Evolutionary conservation across 2,797 vertebrate species (phyloP).

Genomic region (Gallinago stenura): DNA sequence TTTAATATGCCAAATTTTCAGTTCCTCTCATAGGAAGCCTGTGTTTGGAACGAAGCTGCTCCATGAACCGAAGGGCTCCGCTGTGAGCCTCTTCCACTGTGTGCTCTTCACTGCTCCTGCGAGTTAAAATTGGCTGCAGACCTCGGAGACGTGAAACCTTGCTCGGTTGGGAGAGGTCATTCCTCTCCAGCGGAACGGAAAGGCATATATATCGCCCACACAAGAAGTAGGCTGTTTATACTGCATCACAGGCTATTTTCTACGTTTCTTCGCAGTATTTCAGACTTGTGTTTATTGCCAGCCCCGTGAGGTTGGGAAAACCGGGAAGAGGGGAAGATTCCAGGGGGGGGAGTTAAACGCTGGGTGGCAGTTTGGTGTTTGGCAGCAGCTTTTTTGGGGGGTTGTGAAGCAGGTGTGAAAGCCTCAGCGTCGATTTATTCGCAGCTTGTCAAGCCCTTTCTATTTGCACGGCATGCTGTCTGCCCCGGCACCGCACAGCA

Average conservation of each 20-base stretch:
- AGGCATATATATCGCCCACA: conserved; percentile 45
- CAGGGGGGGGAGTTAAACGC: conserved; percentile 10
- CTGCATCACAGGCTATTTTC: neutral
- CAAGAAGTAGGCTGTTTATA: neutral
- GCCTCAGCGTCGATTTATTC: neutral
- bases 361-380: neutral
- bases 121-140: conserved; percentile 26
- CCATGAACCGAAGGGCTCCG: neutral
- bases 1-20: neutral
- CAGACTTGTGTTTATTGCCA: neutral
- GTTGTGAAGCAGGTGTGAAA: neutral
- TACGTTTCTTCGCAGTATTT: neutral
- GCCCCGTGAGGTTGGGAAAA: neutral
- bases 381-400: neutral
- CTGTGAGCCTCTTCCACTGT: neutral
- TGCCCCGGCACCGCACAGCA: fast-evolving
- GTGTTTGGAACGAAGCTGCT: neutral
- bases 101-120: neutral
- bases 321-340: neutral
- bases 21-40: neutral
- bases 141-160: neutral
- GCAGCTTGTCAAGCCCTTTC: neutral
- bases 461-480: fast-evolving
- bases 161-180: conserved; percentile 12
- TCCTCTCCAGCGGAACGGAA: conserved; percentile 29